Evolutionary conservation across 1,140 invertebrate species (phyloP).

Genomic region (Onthophagus taurus): DNA sequence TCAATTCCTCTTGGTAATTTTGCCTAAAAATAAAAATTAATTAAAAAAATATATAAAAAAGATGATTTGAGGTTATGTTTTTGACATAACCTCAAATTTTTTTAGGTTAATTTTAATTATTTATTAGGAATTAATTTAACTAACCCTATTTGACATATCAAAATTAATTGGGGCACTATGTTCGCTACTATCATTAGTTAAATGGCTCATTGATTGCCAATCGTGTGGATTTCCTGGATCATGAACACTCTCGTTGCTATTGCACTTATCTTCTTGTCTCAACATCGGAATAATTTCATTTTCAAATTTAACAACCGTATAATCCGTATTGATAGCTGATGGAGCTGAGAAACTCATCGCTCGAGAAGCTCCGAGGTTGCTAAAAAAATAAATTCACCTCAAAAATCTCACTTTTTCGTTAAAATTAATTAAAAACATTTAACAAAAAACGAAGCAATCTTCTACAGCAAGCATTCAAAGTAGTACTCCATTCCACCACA

Average conservation of each 20-base stretch:
- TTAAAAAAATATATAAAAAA: not conserved
- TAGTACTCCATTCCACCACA: too few species aligned
- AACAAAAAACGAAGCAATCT: too few species aligned
- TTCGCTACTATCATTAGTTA: conserved; percentile 81
- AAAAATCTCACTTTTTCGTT: too few species aligned
- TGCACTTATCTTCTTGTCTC: conserved; percentile 18
- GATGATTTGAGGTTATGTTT: too few species aligned
- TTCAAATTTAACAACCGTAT: conserved; percentile 57
- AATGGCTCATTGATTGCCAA: conserved; percentile 69
- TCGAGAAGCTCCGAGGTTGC: conserved; percentile 54
- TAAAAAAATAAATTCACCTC: too few species aligned
- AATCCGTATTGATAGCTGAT: conserved; percentile 75
- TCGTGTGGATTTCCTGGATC: conserved; percentile 49
- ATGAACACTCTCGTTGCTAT: conserved; percentile 43
- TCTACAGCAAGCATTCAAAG: too few species aligned
- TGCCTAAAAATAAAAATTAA: conserved; percentile 48
- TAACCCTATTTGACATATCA: conserved; percentile 83
- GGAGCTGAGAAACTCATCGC: conserved; percentile 74
- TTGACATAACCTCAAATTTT: too few species aligned
- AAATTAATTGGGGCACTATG: conserved; percentile 82
- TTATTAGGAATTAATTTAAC: conserved; percentile 18
- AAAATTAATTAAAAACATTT: too few species aligned
- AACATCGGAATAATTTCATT: conserved; percentile 31
- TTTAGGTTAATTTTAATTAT: not conserved
- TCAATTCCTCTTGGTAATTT: conserved; percentile 93